Base-by-base conservation (phyloP, 1,140 invertebrate species). In the Bombus pyrosoma region DNA sequence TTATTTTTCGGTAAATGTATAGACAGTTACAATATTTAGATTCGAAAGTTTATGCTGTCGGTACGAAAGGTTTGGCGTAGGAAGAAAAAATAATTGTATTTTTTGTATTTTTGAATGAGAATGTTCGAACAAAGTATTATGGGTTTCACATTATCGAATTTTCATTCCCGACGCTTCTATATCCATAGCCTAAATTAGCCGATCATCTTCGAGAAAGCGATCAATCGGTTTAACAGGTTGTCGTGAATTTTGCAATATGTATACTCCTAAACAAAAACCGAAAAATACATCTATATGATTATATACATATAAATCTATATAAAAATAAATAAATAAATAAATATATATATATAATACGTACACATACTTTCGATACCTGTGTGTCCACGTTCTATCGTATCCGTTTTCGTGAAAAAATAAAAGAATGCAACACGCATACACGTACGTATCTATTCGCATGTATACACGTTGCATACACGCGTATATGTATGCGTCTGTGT, bases 181-280 rank as follows among this genome's bases (percentile, higher is more conserved):
- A 78, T 77, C 25, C 39, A 59, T 68, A 62, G 25, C 47, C 64
- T 32, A 69, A 86, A 66, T 22, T 10, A 77, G 59, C 72, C 47
- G 84, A 86, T 79, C n/a, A 43, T 80, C 66, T 15, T 86, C 59
- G 41, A 80, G 32, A 13, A 34, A 81, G 53, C 34, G 53, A 64
- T 72, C 69, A 73, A 81, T n/a, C 43, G 62, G 6, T 68, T 66
- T 34, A 79, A 87, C n/a, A 64, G 62, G 25, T 18, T 59, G 41
- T 87, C 86, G 81, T 47, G 34, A 83, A 68, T 37, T 87, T 76
- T 71, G 71, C 81, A 83, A 83, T 79, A 87, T 71, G 81, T 84
- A 76, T 75, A 64, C 66, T 62, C 71, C 18, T 71, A 41, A 81
- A 57, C 13, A 18, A 32, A 39, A 22, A 37, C 32, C 34, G 64